Base-by-base conservation (phyloP, 2,888 invertebrate genomes). In the Dolichopus griseipennis region DNA sequence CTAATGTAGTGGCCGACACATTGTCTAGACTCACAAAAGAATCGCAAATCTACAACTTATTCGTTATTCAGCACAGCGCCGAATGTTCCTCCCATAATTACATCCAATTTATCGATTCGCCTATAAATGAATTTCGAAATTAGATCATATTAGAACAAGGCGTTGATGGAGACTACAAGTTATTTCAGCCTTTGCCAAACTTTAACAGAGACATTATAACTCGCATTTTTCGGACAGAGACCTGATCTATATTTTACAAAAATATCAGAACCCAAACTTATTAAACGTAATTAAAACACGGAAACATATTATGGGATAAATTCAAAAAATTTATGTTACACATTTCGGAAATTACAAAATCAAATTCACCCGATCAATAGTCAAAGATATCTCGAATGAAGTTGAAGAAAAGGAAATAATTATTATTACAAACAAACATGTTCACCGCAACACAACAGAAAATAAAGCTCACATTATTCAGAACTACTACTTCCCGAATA, bases 401-500 rank as follows among this genome's bases (percentile, higher is more conserved):
- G 18, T 15, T 18, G 68, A 69, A 65, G 68, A 69, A 63, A 68
- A 69, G 12, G 69, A 70, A 33, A n/a, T 34, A 65, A 68, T 70
- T 7, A 43, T 67, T 15, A 21, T 20, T 15, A 62, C 52, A 1
- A 68, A 69, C 20, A 63, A 63, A 5, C 61, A 68, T 33, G 64
- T 67, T 4, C 68, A 68, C 64, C 64, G 68, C 2, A 70, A 70
- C 33, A 66, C 68, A 2, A 52, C 65, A 37, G 70, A 69, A 33
- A 71, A 71, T 27, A 61, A 66, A 66, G 12, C 61, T 12, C 70
- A 71, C 65, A 61, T 71, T 6, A 18, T 69, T 12, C 66, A 69
- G 66, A 70, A 62, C 1, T 72, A 64, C n/a, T 71, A 70, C 61
- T 71, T 68, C 61, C 68, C 65, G 0, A 67, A 63, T 27, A 66